phyloP scores from a whole-genome alignment of 2,797 vertebrate species.

The Pangasius sanitwongsei region DNA sequence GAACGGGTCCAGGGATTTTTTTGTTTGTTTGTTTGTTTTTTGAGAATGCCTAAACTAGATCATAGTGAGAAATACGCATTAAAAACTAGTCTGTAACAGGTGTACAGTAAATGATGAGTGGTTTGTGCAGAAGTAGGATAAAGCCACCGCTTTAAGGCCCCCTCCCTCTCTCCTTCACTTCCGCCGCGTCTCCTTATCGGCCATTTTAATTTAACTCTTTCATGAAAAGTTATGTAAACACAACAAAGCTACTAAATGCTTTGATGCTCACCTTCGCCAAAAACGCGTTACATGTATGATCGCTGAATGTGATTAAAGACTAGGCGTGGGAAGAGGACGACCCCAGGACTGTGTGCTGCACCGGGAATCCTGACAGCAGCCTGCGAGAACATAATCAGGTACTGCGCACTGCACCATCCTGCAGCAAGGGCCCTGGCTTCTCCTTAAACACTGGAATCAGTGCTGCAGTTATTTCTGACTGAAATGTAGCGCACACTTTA shows the following conservation, averaged over 20 bases:
- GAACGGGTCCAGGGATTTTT: not conserved
- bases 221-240: slow-evolving; percentile 77
- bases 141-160: slow-evolving; percentile 55
- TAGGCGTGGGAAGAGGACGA: not conserved
- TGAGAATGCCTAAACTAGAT: not conserved
- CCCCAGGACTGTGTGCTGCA: not conserved
- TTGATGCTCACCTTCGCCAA: not conserved
- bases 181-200: slow-evolving; percentile 78
- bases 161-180: slow-evolving; percentile 79
- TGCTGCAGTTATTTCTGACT: not conserved
- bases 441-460: not conserved
- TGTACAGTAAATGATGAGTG: not conserved
- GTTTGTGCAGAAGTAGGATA: not conserved
- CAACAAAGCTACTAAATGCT: slow-evolving; percentile 36
- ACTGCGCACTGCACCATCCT: slow-evolving; percentile 1
- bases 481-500: not conserved
- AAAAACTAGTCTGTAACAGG: not conserved
- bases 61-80: not conserved
- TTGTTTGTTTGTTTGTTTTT: not conserved
- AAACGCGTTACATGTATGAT: not conserved
- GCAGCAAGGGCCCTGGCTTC: too few species aligned
- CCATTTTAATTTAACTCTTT: slow-evolving; percentile 81
- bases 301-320: not conserved
- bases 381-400: slow-evolving; percentile 32
- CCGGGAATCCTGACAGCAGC: slow-evolving; percentile 7